Percentiles rank a stretch among this genome's conserved stretches.
phyloP scores from a whole-genome alignment of 2,113 vertebrate genomes.

The Neogobius melanostomus region DNA sequence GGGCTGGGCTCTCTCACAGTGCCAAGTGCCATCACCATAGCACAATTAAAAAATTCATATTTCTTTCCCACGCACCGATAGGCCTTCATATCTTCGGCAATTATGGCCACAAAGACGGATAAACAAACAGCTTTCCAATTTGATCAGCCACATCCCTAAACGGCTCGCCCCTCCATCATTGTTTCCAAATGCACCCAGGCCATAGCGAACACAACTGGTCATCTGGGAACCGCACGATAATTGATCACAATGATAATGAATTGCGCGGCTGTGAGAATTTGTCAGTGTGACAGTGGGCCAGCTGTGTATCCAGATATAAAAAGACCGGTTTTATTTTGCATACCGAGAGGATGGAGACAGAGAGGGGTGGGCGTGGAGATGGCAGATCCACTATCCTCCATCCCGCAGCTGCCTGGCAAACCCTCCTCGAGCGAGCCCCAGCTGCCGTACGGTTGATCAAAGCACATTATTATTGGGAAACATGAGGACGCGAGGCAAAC shows the following conservation, averaged over 20 bases:
- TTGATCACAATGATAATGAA: constrained; percentile 64
- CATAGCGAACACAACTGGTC: constrained; percentile 44
- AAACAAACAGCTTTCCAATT: neutral
- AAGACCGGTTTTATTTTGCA: constrained; percentile 54
- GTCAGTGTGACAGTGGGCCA: constrained; percentile 62
- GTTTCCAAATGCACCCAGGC: constrained; percentile 28
- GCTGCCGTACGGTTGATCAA: constrained; percentile 54
- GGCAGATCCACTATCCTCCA: constrained; percentile 43
- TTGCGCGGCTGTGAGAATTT: constrained; percentile 40
- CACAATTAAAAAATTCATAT: neutral
- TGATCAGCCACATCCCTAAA: constrained; percentile 22
- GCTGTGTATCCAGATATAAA: constrained; percentile 61
- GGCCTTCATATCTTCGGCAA: neutral
- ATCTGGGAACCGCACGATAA: constrained; percentile 60
- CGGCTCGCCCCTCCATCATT: constrained; percentile 20
- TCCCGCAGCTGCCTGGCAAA: constrained; percentile 50
- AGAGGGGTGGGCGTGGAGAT: constrained; percentile 30
- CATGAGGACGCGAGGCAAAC: constrained; percentile 46
- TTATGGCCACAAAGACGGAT: neutral
- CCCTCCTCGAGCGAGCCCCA: constrained; percentile 59
- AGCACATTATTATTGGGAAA: constrained; percentile 50
- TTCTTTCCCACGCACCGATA: neutral
- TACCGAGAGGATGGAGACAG: constrained; percentile 10
- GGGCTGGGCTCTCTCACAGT: neutral
- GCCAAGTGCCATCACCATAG: neutral